Base-by-base conservation (phyloP, 2,888 invertebrate species). In the Thecophora atra region DNA sequence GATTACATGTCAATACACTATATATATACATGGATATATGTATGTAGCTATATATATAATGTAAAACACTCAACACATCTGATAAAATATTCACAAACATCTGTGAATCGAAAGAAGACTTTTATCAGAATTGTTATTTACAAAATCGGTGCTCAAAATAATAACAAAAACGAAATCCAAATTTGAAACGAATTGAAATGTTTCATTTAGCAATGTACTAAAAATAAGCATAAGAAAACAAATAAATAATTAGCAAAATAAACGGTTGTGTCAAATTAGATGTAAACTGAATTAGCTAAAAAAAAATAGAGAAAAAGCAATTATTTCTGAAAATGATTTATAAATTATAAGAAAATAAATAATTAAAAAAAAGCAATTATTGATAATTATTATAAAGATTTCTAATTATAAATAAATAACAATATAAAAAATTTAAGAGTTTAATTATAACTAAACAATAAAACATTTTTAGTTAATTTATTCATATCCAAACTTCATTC, bases 221-320 rank as follows among this genome's bases (percentile, higher is more conserved):
- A 42, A 72, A 72, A 73, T 64, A 68, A n/a, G n/a, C n/a, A n/a
- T n/a, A n/a, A n/a, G n/a, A n/a, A n/a, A n/a, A n/a, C n/a, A n/a
- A 73, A 65, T 72, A 68, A 63, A 68, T 67, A 63, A 70, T 52
- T 71, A 72, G 77, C 81, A 76, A 80, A 79, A 81, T 83, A 74
- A 81, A 83, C 78, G 83, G 83, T 83, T 83, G 83, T 83, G 83
- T 83, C 83, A 83, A 83, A 83, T 83, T 83, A 83, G 82, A 80
- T 81, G 73, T 76, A 70, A 62, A 66, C 47, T 47, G 47, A 70
- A 56, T 65, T 64, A 66, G n/a, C 15, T 37, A 64, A 67, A 68
- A 52, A 69, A 56, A 72, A 42, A 70, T 54, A 66, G 60, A 68
- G 56, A 70, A 71, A 58, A 28, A 30, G 8, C 30, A 30, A 30